Evolutionary conservation across 2,797 vertebrate species (phyloP).

Genomic region (Sebastes itinus): DNA sequence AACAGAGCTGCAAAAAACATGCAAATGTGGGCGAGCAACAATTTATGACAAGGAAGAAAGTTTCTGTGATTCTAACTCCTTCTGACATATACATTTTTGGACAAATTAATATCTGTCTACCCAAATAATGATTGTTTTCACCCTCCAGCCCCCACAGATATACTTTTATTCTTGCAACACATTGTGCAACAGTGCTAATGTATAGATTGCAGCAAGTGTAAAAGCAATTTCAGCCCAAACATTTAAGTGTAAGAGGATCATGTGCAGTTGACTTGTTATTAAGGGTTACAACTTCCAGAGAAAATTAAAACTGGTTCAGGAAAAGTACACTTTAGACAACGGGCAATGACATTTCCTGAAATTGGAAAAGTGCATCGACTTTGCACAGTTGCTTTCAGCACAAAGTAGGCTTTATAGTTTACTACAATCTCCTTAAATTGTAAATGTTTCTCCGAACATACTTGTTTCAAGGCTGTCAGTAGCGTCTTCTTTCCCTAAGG

Average conservation of each 20-base stretch:
- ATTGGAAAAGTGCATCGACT: constrained; percentile 9
- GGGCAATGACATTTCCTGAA: constrained; percentile 14
- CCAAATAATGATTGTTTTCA: neutral
- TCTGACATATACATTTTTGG: neutral
- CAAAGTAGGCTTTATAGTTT: neutral
- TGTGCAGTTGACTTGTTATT: neutral
- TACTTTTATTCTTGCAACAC: neutral
- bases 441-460: constrained; percentile 26
- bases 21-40: neutral
- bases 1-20: constrained; percentile 6
- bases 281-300: constrained; percentile 10
- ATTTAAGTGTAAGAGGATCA: constrained; percentile 4
- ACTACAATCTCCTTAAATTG: constrained; percentile 21
- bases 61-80: neutral
- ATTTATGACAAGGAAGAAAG: neutral
- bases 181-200: neutral
- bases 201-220: neutral
- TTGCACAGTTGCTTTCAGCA: neutral
- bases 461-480: constrained; percentile 39
- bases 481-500: constrained; percentile 33
- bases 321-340: constrained; percentile 10
- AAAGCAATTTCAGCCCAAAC: neutral
- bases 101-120: neutral
- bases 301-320: constrained; percentile 20
- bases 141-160: neutral